Base-by-base conservation (phyloP, 2,797 vertebrate genomes). In the Anas georgica region DNA sequence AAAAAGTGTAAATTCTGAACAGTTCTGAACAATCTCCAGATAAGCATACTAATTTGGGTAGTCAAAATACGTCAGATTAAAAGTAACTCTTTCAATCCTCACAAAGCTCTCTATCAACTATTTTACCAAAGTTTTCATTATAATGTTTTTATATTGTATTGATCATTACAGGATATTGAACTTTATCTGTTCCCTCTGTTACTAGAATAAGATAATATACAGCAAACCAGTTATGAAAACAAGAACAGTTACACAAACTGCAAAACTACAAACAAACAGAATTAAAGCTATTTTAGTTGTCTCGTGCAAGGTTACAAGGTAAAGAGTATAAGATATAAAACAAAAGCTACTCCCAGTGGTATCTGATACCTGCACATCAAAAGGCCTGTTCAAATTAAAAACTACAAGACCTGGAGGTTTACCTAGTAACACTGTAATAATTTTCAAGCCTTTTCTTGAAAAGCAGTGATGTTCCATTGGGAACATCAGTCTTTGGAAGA, bases 361-460 rank as follows among this genome's bases (percentile, higher is more conserved):
- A 67, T 81, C 56, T 60, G 82, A 78, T 86, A 22, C 29, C 11
- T 59, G 31, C 52, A 80, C 8, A 14, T 93, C 92, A 88, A 93
- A 95, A 95, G 80, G 54, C 73, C 73, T 87, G 58, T 86, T 89
- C 82, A 92, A 94, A 97, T 96, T 91, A 88, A 94, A 92, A 94
- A 79, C 79, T 75, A 59, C 81, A 94, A 92, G 64, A 52, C 48
- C 45, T 68, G 56, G 75, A 90, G 54, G 37, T 75, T 22, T 88
- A 94, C 31, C 82, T 82, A 75, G 74, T 93, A 96, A 96, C 46
- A 76, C n/a, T 33, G 50, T 54, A 72, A 83, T 75, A 22, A 79
- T 96, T 95, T 84, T 83, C 56, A 82, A 91, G 63, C 52, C 41
- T 94, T 80, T 66, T 73, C 83, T 81, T 84, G 60, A 88, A 94